Evolutionary conservation across 2,797 vertebrate species (phyloP), one percentile per base, ranked within the genome.

Genomic region (Lagocephalus sceleratus): DNA sequence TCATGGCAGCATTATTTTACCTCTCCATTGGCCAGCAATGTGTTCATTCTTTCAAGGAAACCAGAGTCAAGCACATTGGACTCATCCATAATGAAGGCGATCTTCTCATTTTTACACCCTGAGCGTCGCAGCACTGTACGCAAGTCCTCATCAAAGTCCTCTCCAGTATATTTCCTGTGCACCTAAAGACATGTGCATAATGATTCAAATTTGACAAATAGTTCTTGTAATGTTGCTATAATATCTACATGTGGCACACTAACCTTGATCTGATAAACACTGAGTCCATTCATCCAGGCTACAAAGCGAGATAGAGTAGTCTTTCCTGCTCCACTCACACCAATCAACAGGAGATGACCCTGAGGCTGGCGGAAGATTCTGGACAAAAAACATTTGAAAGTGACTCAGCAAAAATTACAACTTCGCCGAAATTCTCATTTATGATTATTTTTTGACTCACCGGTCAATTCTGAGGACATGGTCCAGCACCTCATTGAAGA

Each of bases 301-400:
- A 99, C 97, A 2, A 99, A 99, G 62, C 97, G 94, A 3, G 97
- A 99, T 22, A 99, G 88, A 0, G 97, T 99, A 0, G 97, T 99
- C 74, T 99, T 99, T 48, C 97, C 97, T 17, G 97, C 97, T 54
- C 97, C 97, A 10, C 97, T 99, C 56, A 99, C 97, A 56, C 97
- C 97, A 40, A 99, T 99, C 64, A 99, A 88, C 53, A 99, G 93
- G 58, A 99, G 90, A 81, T 99, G 97, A 20, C 97, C 97, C 78
- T 99, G 97, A 16, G 97, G 97, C 64, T 99, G 97, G 45, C 97
- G 95, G 93, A 99, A 99, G 79, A 99, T 99, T 86, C 97, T 99
- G 20, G 5, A 76, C 0, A 61, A 20, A 2, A 1, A 48, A 29
- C 35, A 50, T 39, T 35, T 20, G 2, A 51, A 35, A 43, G 54